Evolutionary conservation across 2,888 invertebrate genomes (phyloP), one percentile per base, ranked within the genome.

Genomic region (Lasioglossum vierecki): DNA sequence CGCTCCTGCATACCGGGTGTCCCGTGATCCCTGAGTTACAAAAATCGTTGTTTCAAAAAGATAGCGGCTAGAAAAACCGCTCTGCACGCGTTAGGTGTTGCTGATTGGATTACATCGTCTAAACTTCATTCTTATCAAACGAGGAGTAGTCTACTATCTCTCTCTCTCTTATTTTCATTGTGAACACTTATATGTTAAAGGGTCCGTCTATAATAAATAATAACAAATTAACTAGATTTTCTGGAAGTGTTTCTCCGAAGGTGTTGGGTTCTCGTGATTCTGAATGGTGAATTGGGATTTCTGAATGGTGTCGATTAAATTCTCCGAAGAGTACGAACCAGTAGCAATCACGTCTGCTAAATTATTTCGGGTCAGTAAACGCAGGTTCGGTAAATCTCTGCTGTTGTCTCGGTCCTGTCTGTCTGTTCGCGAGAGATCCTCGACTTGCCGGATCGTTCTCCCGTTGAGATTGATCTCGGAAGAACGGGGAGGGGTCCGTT

Each of bases 401-500:
- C 22, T 53, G 22, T 53, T 53, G 53, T 53, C 22, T 22, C 22
- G 53, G 2, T 2, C 9, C 53, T 22, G 53, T 53, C 8, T 22
- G 53, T 22, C 22, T 53, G 22, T 22, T 53, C 75, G 83, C 41
- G 60, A 63, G 60, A 63, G 60, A 30, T 63, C 60, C 60, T 30
- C 63, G 78, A 26, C 53, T 30, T 2, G 8, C 35, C 41, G 49
- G 60, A 30, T 41, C 72, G 81, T 30, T 63, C 60, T 26, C 15
- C 60, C 22, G 22, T 53, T 3, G 30, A 4, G 30, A 63, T 63
- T 30, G 60, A 63, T 30, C 60, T 63, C 6, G 60, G 60, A 26
- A 60, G 60, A 63, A 63, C 60, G 60, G 60, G 26, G 5, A 4
- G 60, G 60, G 60, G 60, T 26, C 60, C 60, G 60, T 5, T 30